phyloP scores from a whole-genome alignment of 2,113 vertebrate species.

The Menidia beryllina region DNA sequence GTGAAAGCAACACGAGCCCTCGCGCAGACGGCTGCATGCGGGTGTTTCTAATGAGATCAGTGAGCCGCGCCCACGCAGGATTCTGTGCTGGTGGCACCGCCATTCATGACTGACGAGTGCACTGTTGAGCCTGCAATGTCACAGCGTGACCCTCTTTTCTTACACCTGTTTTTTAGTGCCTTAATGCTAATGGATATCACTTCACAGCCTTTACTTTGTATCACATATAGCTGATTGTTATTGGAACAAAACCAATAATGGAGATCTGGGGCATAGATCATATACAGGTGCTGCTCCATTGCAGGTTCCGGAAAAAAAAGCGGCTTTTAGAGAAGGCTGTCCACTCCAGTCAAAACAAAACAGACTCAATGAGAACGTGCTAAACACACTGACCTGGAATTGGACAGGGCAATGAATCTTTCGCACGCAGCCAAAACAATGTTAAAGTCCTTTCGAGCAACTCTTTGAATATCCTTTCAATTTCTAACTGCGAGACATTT shows the following conservation, averaged over 20 bases:
- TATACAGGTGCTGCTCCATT: too few relatives aligned
- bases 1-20: conserved; percentile 39
- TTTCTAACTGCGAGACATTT: not conserved
- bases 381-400: not conserved
- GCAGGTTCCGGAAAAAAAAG: too few relatives aligned
- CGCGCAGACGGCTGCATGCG: conserved; percentile 18
- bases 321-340: not conserved
- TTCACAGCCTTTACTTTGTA: not conserved
- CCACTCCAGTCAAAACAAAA: not conserved
- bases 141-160: conserved; percentile 15
- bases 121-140: conserved; percentile 18
- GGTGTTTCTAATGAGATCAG: conserved; percentile 57
- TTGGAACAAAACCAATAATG: not conserved
- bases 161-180: not conserved
- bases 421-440: not conserved
- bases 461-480: not conserved
- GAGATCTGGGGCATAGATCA: too few relatives aligned
- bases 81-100: conserved; percentile 2
- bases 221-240: not conserved
- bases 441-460: not conserved
- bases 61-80: conserved; percentile 42
- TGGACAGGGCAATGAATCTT: too few relatives aligned
- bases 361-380: not conserved
- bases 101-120: conserved; percentile 15
- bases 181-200: not conserved